Conservation (phyloP, 2,888 invertebrate species). For the Orgyia antiqua region DNA sequence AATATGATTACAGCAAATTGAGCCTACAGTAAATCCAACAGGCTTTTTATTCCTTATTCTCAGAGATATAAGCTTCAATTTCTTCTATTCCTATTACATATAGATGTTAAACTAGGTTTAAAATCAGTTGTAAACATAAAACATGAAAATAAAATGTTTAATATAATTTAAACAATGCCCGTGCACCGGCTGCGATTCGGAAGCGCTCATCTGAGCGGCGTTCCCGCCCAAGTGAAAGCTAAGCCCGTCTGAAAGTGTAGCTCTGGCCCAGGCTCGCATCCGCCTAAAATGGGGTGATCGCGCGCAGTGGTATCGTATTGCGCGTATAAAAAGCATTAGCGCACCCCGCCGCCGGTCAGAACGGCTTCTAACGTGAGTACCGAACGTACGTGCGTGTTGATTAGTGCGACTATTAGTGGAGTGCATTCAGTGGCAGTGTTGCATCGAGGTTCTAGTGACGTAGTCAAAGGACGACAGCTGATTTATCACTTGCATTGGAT, state of each 20-base stretch:
- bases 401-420: constrained; percentile 43
- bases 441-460: constrained; percentile 41
- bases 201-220: constrained; percentile 27
- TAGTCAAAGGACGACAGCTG: constrained; percentile 44
- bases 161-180: too few species aligned
- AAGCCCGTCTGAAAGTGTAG: constrained; percentile 71
- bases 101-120: too few species aligned
- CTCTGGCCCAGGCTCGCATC: constrained; percentile 60
- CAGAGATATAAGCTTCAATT: too few species aligned
- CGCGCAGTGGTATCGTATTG: constrained; percentile 83
- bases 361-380: constrained; percentile 98
- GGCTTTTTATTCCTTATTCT: too few species aligned
- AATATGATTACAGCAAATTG: too few species aligned
- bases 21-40: too few species aligned
- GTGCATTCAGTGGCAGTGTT: constrained; percentile 51
- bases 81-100: too few species aligned
- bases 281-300: constrained; percentile 78
- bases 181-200: constrained; percentile 11
- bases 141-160: too few species aligned
- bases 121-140: too few species aligned
- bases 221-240: constrained; percentile 68
- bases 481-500: constrained; percentile 60
- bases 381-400: constrained; percentile 52
- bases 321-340: constrained; percentile 87
- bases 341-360: constrained; percentile 90